Evolutionary conservation across 2,888 invertebrate genomes (phyloP), one percentile per base, ranked within the genome.

Genomic region (Eilema sororculum): DNA sequence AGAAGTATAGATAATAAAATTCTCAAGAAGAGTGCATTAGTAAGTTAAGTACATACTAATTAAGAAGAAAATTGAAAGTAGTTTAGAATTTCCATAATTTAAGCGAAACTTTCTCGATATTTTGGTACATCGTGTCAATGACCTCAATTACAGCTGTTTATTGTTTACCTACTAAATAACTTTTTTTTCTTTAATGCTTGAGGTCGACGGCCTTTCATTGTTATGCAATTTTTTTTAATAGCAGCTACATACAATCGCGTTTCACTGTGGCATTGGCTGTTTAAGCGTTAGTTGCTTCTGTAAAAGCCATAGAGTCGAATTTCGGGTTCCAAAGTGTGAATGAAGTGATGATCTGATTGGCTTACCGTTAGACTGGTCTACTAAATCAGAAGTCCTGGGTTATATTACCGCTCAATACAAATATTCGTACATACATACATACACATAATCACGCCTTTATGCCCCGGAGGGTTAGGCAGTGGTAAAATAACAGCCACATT

Each of bases 61-160:
- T 62, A 68, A 68, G 67, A 68, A 68, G 33, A 62, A 61, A 62
- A 68, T 24, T 33, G 61, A 68, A 68, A 68, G 67, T 62, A 30
- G 33, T 20, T 52, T 56, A 30, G 56, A 62, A 62, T 68, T 20
- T 62, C 56, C 65, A 65, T 65, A 65, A 57, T 37, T 33, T 57
- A 57, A 57, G 57, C 57, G 24, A 24, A 28, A 66, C 37, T 66
- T 66, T 58, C 59, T 66, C 58, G 59, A 59, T 59, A 58, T 41
- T 66, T 46, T 59, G 12, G 24, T 20, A 20, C 28, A 46, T 41
- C 41, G 41, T 59, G 58, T 66, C 66, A 59, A 41, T 59, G 66
- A 66, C 58, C 66, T 59, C 13, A 2, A 41, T 66, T 41, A 25
- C 12, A 24, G 41, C 37, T 65, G 57, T 65, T 41, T 65, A 65